phyloP scores from a whole-genome alignment of 2,888 invertebrate genomes.

The Aspidapion aeneum region DNA sequence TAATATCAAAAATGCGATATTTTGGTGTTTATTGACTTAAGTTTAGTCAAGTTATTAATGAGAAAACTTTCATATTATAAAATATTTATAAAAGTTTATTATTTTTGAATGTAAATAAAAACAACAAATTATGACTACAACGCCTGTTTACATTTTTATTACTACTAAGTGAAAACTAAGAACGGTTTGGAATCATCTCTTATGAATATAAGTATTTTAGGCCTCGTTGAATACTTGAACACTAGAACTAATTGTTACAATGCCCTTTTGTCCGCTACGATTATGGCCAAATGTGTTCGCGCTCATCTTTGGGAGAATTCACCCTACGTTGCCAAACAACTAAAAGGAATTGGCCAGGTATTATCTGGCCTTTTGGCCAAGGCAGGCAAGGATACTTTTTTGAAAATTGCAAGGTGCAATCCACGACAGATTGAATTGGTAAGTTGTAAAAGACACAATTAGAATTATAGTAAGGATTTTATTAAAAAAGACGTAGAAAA shows the following conservation, averaged over 20 bases:
- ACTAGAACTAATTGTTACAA: conserved; percentile 47
- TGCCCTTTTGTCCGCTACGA: conserved; percentile 57
- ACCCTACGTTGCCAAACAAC: conserved; percentile 61
- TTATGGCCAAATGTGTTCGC: conserved; percentile 63
- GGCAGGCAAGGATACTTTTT: conserved; percentile 64
- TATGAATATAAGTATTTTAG: too few species aligned
- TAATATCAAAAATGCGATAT: too few species aligned
- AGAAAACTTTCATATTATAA: too few species aligned
- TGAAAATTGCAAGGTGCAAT: conserved; percentile 60
- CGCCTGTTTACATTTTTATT: too few species aligned
- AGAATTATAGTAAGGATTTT: too few species aligned
- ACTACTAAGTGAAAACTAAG: neutral
- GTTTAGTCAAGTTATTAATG: too few species aligned
- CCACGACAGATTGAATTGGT: conserved; percentile 73
- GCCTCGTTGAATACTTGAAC: conserved; percentile 57
- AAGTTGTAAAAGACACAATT: too few species aligned
- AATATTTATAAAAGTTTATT: neutral
- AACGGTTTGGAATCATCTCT: conserved; percentile 1
- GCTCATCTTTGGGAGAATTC: conserved; percentile 76
- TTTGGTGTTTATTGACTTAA: too few species aligned
- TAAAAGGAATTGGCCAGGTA: conserved; percentile 67
- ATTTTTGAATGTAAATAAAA: conserved; percentile 2
- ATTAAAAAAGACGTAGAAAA: too few species aligned
- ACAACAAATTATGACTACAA: too few species aligned
- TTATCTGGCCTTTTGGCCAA: conserved; percentile 60